Evolutionary conservation across 2,888 invertebrate genomes (phyloP), one percentile per base, ranked within the genome.

Genomic region (Dicyrtoma fusca): DNA sequence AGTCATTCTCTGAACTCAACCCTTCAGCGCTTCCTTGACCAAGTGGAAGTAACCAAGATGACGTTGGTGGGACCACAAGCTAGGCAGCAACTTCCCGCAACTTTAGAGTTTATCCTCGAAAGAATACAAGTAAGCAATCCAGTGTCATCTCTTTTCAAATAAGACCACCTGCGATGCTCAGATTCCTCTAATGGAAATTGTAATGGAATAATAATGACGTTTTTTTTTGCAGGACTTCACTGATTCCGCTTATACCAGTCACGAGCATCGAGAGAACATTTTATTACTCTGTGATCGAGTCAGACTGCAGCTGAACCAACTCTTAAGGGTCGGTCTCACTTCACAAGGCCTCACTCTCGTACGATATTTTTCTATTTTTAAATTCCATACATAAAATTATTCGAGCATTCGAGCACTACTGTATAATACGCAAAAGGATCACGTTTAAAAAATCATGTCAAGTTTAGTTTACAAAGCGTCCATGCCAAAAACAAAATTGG

Each of bases 241-340:
- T 68, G 98, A 99, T 87, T 98, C 97, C 79, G 97, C 98, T 77
- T 99, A 98, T 86, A 99, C 98, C 76, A 92, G 92, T 81, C 97
- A 98, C 85, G 95, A 96, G 83, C 95, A 97, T 85, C 89, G 97
- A 76, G 95, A 99, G 85, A 92, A 94, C 83, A 97, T 99, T 83
- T 87, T 99, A 75, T 88, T 94, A 82, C 84, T 88, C 72, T 85
- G 95, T 83, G 96, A 98, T 84, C 89, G 94, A 82, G 90, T 95
- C 82, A 92, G 94, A 82, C 89, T 92, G 82, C 95, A 98, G 86
- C 87, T 97, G 82, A 94, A 95, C 84, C 91, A 94, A 84, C 89
- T 97, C 74, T 88, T 97, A 77, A 89, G 93, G 82, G 89, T 92
- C 79, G 92, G 93, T 75, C 90, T 92, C 77, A 91, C 90, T 17